Conservation (phyloP, 37 sponge, comb jelly and placozoan genomes). For the Diacarnus erythraeanus region DNA sequence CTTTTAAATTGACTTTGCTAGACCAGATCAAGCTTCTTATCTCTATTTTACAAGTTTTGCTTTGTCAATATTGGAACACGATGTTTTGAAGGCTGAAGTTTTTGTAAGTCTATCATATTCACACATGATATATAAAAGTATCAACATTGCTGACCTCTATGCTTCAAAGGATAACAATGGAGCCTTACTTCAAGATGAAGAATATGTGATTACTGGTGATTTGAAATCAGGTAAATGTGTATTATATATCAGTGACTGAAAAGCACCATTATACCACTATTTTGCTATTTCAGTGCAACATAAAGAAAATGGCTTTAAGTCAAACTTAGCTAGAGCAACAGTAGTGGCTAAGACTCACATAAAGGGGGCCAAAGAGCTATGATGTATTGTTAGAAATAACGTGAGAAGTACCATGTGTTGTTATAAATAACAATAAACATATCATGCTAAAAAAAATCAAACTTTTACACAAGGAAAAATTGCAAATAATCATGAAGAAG, state of each 20-base stretch:
- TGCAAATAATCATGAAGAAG: neutral
- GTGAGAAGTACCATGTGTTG: no score
- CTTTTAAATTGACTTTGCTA: neutral
- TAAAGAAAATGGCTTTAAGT: conserved; percentile 55
- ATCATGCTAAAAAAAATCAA: neutral
- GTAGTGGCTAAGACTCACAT: neutral
- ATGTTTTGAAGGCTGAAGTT: conserved; percentile 53
- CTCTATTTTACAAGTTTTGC: conserved; percentile 76
- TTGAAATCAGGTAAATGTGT: conserved; percentile 32
- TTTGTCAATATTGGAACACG: conserved; percentile 42
- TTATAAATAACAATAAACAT: neutral
- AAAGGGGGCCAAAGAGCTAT: neutral
- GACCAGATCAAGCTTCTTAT: conserved; percentile 70
- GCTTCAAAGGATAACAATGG: conserved; percentile 49
- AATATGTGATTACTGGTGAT: conserved; percentile 44
- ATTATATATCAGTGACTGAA: neutral
- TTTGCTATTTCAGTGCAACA: conserved; percentile 47
- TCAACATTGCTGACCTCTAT: neutral
- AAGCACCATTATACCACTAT: neutral
- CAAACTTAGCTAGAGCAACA: conserved; percentile 33
- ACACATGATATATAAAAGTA: neutral
- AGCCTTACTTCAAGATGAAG: conserved; percentile 69
- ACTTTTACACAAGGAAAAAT: neutral
- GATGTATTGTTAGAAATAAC: no score
- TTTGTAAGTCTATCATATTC: conserved; percentile 58